Percentiles rank a stretch among this genome's conserved stretches.
phyloP scores from a whole-genome alignment of 2,113 vertebrate genomes.

The Epinephelus cyanopodus region DNA sequence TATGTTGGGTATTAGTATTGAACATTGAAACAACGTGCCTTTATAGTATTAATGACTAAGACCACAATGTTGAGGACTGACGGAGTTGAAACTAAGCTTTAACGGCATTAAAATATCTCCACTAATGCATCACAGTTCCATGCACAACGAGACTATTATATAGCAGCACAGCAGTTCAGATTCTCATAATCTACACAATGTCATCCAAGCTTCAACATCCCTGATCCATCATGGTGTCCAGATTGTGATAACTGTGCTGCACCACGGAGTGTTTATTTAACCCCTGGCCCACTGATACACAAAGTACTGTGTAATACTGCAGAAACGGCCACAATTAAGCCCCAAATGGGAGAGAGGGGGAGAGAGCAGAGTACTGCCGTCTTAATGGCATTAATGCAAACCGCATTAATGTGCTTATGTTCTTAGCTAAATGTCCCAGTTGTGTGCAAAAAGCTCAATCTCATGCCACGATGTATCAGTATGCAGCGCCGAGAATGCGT shows the following conservation, averaged over 20 bases:
- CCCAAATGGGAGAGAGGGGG: slow-evolving; percentile 26
- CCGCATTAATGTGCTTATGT: slow-evolving; percentile 78
- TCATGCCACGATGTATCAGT: slow-evolving; percentile 25
- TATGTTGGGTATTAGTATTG: background rate
- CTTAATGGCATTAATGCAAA: slow-evolving; percentile 74
- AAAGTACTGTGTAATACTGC: slow-evolving; percentile 26
- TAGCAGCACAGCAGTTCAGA: slow-evolving; percentile 8
- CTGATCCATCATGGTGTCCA: slow-evolving; percentile 29
- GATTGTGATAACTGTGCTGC: slow-evolving; percentile 35
- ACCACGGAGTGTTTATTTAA: slow-evolving; percentile 34
- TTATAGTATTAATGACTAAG: background rate
- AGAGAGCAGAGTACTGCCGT: slow-evolving; percentile 38
- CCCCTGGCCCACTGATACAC: slow-evolving; percentile 32
- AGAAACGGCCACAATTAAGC: slow-evolving; percentile 40
- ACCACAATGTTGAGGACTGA: slow-evolving; percentile 30
- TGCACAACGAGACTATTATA: slow-evolving; percentile 22
- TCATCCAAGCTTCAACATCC: slow-evolving; percentile 30
- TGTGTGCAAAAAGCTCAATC: slow-evolving; percentile 55
- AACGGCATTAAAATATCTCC: slow-evolving; percentile 8
- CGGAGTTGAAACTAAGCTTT: slow-evolving; percentile 5
- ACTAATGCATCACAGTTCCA: slow-evolving; percentile 35
- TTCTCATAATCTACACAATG: slow-evolving; percentile 51
- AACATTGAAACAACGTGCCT: background rate
- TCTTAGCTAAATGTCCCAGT: slow-evolving; percentile 70
- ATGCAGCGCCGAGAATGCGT: slow-evolving; percentile 10